A percentile compares a stretch with the other conserved stretches of the same genome.
phyloP scores from a whole-genome alignment of 2,797 vertebrate species.

The Natrix natrix region DNA sequence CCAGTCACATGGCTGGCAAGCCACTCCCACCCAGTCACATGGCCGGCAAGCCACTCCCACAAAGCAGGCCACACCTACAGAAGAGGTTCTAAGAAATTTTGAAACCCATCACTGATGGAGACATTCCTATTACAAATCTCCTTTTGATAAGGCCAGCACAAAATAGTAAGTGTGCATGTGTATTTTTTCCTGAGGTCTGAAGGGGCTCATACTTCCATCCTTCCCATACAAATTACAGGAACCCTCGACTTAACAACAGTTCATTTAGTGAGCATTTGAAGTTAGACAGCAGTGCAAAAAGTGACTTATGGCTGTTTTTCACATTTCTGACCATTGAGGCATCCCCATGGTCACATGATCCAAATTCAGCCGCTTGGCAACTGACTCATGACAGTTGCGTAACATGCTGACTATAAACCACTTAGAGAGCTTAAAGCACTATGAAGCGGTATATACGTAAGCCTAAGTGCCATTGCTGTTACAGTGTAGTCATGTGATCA shows the following conservation, averaged over 20 bases:
- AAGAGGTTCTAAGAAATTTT: too few species aligned
- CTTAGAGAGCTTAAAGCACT: too few species aligned
- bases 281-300: not conserved
- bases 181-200: not conserved
- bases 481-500: not conserved
- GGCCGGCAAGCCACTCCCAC: too few species aligned
- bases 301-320: not conserved
- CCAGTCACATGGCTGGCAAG: too few species aligned
- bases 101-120: too few species aligned
- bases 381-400: not conserved
- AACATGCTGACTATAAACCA: too few species aligned
- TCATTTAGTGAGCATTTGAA: not conserved
- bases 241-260: not conserved
- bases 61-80: too few species aligned
- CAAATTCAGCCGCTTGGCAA: not conserved
- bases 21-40: too few species aligned
- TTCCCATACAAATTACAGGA: not conserved
- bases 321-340: not conserved
- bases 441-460: too few species aligned
- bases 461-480: not conserved
- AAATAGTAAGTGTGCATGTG: not conserved
- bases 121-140: not conserved
- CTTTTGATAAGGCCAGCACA: not conserved
- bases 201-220: not conserved
- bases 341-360: not conserved